Evolutionary conservation across 2,113 vertebrate genomes (phyloP).

Genomic region (Nerophis ophidion): DNA sequence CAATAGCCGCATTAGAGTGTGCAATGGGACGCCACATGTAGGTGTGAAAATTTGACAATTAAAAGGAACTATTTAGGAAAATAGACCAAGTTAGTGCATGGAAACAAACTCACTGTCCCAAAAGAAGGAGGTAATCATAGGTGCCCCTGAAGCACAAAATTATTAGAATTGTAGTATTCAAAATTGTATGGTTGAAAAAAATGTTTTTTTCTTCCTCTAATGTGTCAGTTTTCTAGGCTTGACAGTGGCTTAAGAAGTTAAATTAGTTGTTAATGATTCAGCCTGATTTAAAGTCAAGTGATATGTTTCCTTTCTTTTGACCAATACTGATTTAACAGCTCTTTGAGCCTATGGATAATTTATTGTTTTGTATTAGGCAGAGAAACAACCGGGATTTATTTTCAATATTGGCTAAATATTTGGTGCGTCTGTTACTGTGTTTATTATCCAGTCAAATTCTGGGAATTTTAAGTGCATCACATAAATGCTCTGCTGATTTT

Average conservation of each 20-base stretch:
- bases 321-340: constrained; percentile 41
- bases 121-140: too few species aligned
- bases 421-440: neutral
- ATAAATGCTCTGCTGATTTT: constrained; percentile 17
- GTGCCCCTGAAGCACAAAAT: constrained; percentile 44
- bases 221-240: constrained; percentile 13
- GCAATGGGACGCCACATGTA: too few species aligned
- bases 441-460: neutral
- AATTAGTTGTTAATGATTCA: constrained; percentile 22
- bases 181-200: constrained; percentile 37
- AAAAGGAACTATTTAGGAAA: too few species aligned
- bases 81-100: too few species aligned
- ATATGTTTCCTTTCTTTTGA: constrained; percentile 25
- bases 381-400: constrained; percentile 60
- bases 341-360: constrained; percentile 58
- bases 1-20: too few species aligned
- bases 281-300: neutral
- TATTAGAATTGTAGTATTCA: constrained; percentile 45
- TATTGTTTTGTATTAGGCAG: constrained; percentile 58
- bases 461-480: neutral
- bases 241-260: constrained; percentile 23
- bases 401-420: neutral
- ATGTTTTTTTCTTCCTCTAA: constrained; percentile 26
- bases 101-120: too few species aligned
- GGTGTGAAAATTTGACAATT: too few species aligned